Evolutionary conservation across 1,140 invertebrate species (phyloP), one percentile per base, ranked within the genome.

Genomic region (Drosophila repletoides): DNA sequence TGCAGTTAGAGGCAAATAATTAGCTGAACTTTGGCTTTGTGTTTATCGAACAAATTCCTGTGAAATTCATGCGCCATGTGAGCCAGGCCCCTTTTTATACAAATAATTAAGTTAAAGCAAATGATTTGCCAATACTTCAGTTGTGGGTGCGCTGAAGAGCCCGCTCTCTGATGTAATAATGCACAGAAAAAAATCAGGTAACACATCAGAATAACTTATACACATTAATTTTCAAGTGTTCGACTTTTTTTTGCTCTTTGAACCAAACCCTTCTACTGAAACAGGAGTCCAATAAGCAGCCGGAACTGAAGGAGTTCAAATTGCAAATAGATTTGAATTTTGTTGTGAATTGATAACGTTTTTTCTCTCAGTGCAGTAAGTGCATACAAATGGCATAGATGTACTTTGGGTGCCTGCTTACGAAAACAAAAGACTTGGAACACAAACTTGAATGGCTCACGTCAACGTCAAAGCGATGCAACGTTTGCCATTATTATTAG

Each of bases 371-470:
- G n/a, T n/a, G n/a, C n/a, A n/a, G 29, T 9, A 5, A 17, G 34
- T 29, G 5, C 14, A 36, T 22, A 26, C 21, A 40, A 58, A 49
- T 51, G 34, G 45, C 53, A 49, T 46, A 51, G 15, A 49, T 29
- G 24, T 41, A 51, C 21, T 26, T 29, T 15, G 19, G 19, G 19
- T 34, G 46, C n/a, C 61, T 53, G 21, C 43, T 67, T 26, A 10
- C 64, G n/a, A 38, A 72, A 83, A 83, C 79, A 84, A 81, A 84
- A 77, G 77, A 83, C 77, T 83, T 65, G 41, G 48, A 58, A 53
- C 68, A 83, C 77, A 66, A 81, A 81, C 77, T 81, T 22, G 46
- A 55, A 34, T 61, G 45, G 33, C 19, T 7, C 26, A 10, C 33
- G 19, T 38, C 29, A 21, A 36, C 31, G 36, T 45, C 58, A 38